These are phyloP conservation scores for Tursiops truncatus DNA, from an alignment of 2,113 vertebrate genomes.

Conservation along the genomic window DNA sequence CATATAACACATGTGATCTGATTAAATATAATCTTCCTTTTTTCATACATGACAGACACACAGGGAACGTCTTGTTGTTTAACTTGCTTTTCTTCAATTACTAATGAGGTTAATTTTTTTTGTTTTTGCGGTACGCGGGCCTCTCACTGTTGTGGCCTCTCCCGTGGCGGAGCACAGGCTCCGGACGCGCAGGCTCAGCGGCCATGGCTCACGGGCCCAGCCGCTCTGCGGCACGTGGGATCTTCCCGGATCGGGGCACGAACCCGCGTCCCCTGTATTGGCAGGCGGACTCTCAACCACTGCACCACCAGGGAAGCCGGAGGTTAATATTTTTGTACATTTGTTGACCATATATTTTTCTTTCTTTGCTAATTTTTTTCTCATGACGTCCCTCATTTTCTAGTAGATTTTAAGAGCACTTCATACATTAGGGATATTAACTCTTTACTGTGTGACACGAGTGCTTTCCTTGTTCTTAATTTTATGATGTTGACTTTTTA, in stretches of 20 bases:
- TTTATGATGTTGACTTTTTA: not conserved
- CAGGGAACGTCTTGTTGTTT: not conserved
- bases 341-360: not conserved
- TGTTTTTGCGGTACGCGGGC: no score
- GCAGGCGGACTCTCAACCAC: no score
- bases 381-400: rapidly evolving
- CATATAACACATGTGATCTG: not conserved
- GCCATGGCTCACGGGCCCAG: no score
- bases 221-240: no score
- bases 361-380: not conserved
- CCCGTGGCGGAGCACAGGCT: no score
- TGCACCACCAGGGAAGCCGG: no score
- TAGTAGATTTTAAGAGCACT: not conserved
- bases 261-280: rapidly evolving
- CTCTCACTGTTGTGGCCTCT: no score
- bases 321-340: not conserved
- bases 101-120: not conserved
- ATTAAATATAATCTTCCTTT: not conserved
- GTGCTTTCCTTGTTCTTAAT: no score
- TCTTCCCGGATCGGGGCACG: rapidly evolving
- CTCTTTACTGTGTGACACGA: not conserved
- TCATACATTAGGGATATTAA: not conserved
- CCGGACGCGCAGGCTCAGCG: no score
- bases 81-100: not conserved
- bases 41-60: not conserved